Base-by-base conservation (phyloP, 1,140 invertebrate species). In the Arion vulgaris region DNA sequence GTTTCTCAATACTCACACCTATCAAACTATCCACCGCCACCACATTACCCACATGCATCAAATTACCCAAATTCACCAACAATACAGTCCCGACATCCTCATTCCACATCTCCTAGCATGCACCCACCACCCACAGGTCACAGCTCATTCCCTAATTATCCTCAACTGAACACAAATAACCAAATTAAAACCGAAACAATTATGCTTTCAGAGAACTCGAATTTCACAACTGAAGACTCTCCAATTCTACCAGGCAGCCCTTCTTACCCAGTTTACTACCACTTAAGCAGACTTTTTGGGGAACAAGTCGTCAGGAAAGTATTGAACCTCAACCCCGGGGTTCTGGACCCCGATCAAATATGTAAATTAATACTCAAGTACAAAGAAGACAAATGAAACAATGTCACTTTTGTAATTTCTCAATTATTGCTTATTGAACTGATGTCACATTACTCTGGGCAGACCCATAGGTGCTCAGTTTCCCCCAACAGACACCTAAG, bases 261-360 rank as follows among this genome's bases (percentile, higher is more conserved):
- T 5, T 94, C 96, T 7, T 93, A 95, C 38, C 94, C 95, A 83
- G 92, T 97, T 82, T 96, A 96, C 88, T 97, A 96, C 91, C 96
- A 98, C 90, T 92, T 98, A 45, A 94, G 95, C 17, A 95, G 95
- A 53, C 95, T 98, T 53, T 98, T 98, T 91, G 96, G 97, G 0
- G 96, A 97, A 89, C 95, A 96, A 81, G 95, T 97, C 90, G 97
- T 98, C 0, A 94, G 94, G 38, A 94, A 95, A 41, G 96, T 95
- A 0, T 96, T 98, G 95, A 94, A 95, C 73, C 90, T 95, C 68
- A 95, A 96, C 92, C 97, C 97, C 0, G 95, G 96, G 45, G 96
- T 97, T 91, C 96, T 95, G 0, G 96, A 98, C 92, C 95, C 96
- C 0, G 95, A 97, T 88, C 95, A 95, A 87, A 96, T 98, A 85